Conservation (phyloP, 2,113 vertebrate genomes). For the Channa maculata region DNA sequence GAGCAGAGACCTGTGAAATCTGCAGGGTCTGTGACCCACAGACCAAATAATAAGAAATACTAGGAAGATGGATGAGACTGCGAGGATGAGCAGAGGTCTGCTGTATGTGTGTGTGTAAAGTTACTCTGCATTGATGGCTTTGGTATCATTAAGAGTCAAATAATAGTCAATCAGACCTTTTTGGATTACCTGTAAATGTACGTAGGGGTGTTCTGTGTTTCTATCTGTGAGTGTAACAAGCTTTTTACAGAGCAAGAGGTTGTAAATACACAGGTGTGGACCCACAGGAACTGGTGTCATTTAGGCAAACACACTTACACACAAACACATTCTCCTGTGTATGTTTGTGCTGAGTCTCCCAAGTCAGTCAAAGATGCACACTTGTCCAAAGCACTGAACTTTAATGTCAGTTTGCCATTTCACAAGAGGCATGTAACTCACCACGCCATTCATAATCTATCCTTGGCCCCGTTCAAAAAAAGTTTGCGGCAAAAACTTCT, state of each 20-base stretch:
- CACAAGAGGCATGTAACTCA: conserved; percentile 39
- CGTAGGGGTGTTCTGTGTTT: background rate
- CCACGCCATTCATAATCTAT: conserved; percentile 23
- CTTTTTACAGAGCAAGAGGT: conserved; percentile 11
- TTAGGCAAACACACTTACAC: conserved; percentile 19
- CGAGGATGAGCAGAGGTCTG: conserved; percentile 40
- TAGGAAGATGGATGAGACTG: conserved; percentile 70
- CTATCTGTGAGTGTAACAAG: conserved; percentile 5
- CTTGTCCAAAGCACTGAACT: conserved; percentile 70
- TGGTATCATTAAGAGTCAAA: background rate
- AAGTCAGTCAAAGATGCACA: conserved; percentile 30
- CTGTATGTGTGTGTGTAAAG: conserved; percentile 20
- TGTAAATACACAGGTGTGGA: conserved; percentile 32
- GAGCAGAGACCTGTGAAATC: conserved; percentile 77
- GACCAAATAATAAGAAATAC: conserved; percentile 78
- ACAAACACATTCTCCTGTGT: conserved; percentile 19
- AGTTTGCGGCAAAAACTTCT: conserved; percentile 39
- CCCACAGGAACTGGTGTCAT: conserved; percentile 36
- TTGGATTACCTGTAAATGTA: conserved; percentile 10
- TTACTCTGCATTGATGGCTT: background rate
- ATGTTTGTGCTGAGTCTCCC: conserved; percentile 33
- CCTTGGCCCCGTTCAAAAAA: conserved; percentile 20
- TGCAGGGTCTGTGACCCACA: conserved; percentile 68
- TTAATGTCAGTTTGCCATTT: conserved; percentile 66
- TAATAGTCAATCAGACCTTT: background rate